Percentiles rank a stretch among this genome's conserved stretches.
Conservation (phyloP, 1,140 invertebrate species). For the Neocloeon triangulifer region DNA sequence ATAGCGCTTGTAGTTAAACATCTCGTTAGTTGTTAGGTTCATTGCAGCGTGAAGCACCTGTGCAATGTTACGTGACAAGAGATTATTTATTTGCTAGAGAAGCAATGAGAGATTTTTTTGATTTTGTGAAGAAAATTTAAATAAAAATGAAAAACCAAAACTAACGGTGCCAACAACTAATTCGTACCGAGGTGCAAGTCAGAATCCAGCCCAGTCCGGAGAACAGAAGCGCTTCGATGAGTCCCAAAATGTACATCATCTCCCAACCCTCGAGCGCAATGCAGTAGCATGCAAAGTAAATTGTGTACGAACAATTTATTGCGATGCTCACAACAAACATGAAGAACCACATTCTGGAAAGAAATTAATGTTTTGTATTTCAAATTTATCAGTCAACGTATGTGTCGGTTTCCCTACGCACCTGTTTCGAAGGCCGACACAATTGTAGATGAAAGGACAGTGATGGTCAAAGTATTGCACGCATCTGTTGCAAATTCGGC, state of each 20-base stretch:
- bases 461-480: constrained; percentile 87
- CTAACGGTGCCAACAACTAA: neutral
- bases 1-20: constrained; percentile 81
- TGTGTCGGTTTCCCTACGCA: too few relatives aligned
- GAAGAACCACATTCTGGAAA: constrained; percentile 69
- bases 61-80: constrained; percentile 12
- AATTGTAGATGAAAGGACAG: constrained; percentile 87
- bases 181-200: constrained; percentile 64
- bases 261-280: constrained; percentile 67
- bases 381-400: constrained; percentile 3
- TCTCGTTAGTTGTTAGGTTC: constrained; percentile 85
- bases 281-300: constrained; percentile 73
- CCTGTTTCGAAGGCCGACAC: constrained; percentile 63
- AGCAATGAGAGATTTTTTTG: constrained; percentile 3
- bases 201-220: constrained; percentile 68
- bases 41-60: constrained; percentile 67
- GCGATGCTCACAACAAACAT: constrained; percentile 66
- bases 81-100: too few relatives aligned
- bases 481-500: constrained; percentile 74
- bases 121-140: neutral
- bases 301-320: constrained; percentile 63
- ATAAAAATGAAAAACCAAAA: neutral
- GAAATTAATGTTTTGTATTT: constrained; percentile 8
- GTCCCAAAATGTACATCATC: constrained; percentile 51
- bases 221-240: constrained; percentile 61